These are phyloP conservation scores for Caenorhabditis becei DNA, from an alignment of 2,888 invertebrate genomes.

Conservation along the genomic window DNA sequence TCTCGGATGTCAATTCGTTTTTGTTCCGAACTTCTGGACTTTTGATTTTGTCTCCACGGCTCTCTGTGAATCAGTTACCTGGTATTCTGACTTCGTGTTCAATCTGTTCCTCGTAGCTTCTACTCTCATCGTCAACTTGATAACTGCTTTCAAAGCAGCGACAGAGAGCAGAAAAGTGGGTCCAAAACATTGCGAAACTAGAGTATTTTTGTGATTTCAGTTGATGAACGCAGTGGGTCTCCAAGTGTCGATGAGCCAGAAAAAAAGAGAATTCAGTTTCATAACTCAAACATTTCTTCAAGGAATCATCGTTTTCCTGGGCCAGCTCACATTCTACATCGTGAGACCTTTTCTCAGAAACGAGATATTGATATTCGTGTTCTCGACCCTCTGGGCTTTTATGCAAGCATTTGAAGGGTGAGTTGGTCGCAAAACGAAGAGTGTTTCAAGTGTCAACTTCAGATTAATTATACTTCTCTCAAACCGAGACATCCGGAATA, in stretches of 20 bases:
- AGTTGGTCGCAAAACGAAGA: neutral
- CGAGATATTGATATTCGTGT: constrained; percentile 19
- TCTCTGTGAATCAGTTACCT: constrained; percentile 10
- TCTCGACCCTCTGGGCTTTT: constrained; percentile 37
- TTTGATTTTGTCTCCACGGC: constrained; percentile 8
- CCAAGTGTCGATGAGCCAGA: constrained; percentile 28
- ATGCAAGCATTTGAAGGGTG: constrained; percentile 47
- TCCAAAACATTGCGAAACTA: neutral
- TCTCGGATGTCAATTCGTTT: constrained; percentile 26
- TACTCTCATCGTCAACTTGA: constrained; percentile 16
- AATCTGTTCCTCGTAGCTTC: constrained; percentile 26
- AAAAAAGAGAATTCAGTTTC: constrained; percentile 26
- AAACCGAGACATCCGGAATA: neutral
- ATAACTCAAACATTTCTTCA: constrained; percentile 38
- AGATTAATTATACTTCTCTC: neutral
- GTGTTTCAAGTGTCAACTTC: constrained; percentile 6
- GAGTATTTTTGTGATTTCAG: neutral
- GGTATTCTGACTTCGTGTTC: constrained; percentile 45
- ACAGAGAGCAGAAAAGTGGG: constrained; percentile 14
- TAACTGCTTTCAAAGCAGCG: constrained; percentile 32
- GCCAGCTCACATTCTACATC: constrained; percentile 34
- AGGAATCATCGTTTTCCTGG: constrained; percentile 21
- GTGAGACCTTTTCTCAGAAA: constrained; percentile 21
- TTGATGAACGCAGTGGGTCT: constrained; percentile 22
- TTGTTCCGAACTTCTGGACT: constrained; percentile 3